phyloP scores from a whole-genome alignment of 92 coral and sea anemone species.

The Desmophyllum pertusum region DNA sequence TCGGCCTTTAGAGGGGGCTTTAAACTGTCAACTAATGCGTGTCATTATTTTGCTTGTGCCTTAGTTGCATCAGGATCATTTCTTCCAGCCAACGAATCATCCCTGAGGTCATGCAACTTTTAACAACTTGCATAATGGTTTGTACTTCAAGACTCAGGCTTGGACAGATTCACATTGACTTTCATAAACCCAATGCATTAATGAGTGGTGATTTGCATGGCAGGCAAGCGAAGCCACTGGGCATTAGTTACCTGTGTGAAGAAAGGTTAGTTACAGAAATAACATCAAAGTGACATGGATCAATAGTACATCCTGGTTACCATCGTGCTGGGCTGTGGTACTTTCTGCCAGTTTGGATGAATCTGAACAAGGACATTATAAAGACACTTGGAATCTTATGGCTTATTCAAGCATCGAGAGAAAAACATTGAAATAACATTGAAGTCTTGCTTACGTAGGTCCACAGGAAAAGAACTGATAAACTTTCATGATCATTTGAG shows the following conservation, averaged over 20 bases:
- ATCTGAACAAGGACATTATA: not conserved
- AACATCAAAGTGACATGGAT: not conserved
- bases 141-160: too few species aligned
- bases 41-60: too few species aligned
- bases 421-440: not conserved
- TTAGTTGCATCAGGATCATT: too few species aligned
- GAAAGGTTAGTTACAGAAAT: not conserved
- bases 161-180: too few species aligned
- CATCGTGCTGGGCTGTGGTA: not conserved
- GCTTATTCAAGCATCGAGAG: not conserved
- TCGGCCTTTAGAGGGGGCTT: too few species aligned
- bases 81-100: too few species aligned
- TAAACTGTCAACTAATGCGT: too few species aligned
- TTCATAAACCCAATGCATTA: too few species aligned
- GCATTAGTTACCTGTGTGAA: not conserved
- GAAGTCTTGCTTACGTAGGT: not conserved
- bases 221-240: not conserved
- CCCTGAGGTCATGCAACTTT: too few species aligned
- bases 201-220: not conserved
- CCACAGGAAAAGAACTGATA: not conserved
- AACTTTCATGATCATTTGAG: not conserved
- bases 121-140: too few species aligned
- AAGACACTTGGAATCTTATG: not conserved
- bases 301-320: not conserved
- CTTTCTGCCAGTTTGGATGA: not conserved